A percentile compares a stretch with the other conserved stretches of the same genome.
These are phyloP conservation scores for Drosophila fungiperda DNA, from an alignment of 2,888 invertebrate genomes.

Conservation along the genomic window DNA sequence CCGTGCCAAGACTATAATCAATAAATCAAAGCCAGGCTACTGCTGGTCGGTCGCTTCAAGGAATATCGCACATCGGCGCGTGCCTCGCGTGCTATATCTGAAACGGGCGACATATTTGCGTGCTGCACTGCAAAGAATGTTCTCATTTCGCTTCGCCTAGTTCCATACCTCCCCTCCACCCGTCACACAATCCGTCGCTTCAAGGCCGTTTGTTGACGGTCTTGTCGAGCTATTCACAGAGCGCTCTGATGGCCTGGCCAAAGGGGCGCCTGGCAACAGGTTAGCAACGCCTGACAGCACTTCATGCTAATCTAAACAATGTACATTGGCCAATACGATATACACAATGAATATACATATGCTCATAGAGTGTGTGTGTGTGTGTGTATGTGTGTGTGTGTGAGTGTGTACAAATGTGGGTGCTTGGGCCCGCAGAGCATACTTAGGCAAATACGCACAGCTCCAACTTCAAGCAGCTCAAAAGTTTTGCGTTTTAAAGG, in stretches of 20 bases:
- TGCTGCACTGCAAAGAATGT: conserved; percentile 75
- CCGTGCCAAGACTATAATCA: conserved; percentile 71
- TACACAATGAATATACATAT: conserved; percentile 20
- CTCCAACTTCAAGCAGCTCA: conserved; percentile 75
- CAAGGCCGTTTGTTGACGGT: conserved; percentile 57
- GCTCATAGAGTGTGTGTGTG: background rate
- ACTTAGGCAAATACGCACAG: conserved; percentile 75
- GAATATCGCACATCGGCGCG: conserved; percentile 70
- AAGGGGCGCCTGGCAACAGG: conserved; percentile 44
- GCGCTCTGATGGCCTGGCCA: conserved; percentile 16
- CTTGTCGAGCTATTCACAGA: conserved; percentile 22
- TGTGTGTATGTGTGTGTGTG: background rate
- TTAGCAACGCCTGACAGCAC: conserved; percentile 25
- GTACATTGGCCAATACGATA: conserved; percentile 48
- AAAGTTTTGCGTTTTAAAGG: conserved; percentile 78
- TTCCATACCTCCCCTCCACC: background rate
- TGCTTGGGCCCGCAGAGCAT: conserved; percentile 16
- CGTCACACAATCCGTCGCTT: conserved; percentile 16
- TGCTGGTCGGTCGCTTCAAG: conserved; percentile 39
- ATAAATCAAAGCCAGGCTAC: conserved; percentile 75
- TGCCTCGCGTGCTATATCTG: conserved; percentile 58
- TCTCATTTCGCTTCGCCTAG: background rate
- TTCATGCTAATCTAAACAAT: conserved; percentile 29
- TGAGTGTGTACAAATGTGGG: conserved; percentile 3
- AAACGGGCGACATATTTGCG: conserved; percentile 65